Base-by-base conservation (phyloP, 2,888 invertebrate species). In the Heliconius cydno region DNA sequence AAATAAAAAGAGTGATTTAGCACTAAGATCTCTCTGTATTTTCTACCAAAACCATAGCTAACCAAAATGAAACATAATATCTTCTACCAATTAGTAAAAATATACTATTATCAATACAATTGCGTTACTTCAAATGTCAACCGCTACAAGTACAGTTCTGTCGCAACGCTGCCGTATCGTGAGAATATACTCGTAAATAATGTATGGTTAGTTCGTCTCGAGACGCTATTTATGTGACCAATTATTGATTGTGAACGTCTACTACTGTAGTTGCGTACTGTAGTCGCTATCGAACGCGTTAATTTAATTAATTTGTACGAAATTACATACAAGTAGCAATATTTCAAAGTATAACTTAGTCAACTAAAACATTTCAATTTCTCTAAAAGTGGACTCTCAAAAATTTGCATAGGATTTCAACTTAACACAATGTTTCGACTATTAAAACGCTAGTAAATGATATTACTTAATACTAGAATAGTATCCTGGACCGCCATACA, bases 71-170 rank as follows among this genome's bases (percentile, higher is more conserved):
- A n/a, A 60, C 7, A 60, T n/a, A n/a, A 60, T 15, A 52, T 13
- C n/a, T n/a, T 10, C 12, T 10, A 60, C 60, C n/a, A 60, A 60
- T 60, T n/a, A n/a, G 1, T 3, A n/a, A 60, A 60, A 60, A 60
- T 60, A 60, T 60, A n/a, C 60, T 60, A n/a, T 60, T 13, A 25
- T 19, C 7, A 46, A 25, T 60, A 19, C 34, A 34, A 30, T 72
- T 57, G 34, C n/a, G n/a, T 73, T 38, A 73, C 12, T 73, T 73
- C n/a, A 73, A 60, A 73, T 73, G 72, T 73, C 72, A 73, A 34
- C 57, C 72, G 57, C 34, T 60, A 60, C 13, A 9, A 15, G 10
- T 73, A 73, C 57, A 60, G 73, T 73, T 34, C n/a, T 34, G 12
- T 60, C 9, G 60, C n/a, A 73, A 38, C 34, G 13, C 30, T 60